Base-by-base conservation (phyloP, 1,140 invertebrate genomes). In the Drosophila paulistorum region DNA sequence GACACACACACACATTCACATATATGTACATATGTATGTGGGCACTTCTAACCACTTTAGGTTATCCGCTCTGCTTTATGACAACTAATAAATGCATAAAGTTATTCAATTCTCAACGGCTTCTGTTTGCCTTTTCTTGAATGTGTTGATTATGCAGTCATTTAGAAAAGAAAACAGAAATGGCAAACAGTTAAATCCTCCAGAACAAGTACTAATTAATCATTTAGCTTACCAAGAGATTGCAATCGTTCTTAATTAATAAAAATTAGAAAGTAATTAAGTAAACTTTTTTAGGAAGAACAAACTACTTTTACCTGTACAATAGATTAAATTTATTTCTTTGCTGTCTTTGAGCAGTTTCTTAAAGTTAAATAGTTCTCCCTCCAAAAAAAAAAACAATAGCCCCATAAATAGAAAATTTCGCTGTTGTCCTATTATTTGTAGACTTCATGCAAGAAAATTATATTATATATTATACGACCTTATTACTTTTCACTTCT, bases 71-170 rank as follows among this genome's bases (percentile, higher is more conserved):
- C 65, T 77, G 55, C 67, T 90, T 90, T 85, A 90, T 80, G 71
- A 77, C 86, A 76, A 74, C 76, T 82, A 86, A 91, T 91, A 91
- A 91, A 91, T 91, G 90, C 81, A 86, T 91, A 83, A 91, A 89
- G 66, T 82, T 81, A 51, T 89, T 81, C 79, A 82, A 74, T 80
- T 85, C 79, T 73, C 79, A 80, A 60, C 71, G 48, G 81, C 89
- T 91, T 77, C 90, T 74, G 89, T 86, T 77, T 48, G 45, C 65
- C 20, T 57, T 51, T 45, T 54, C 35, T 69, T 48, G 57, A 62
- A 76, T 64, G 68, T 76, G 65, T 66, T 64, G 65, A 54, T 26
- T 58, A n/a, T 17, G 13, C 30, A 57, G 42, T 67, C 54, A 71
- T 61, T n/a, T 13, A 41, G 6, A 7, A 30, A 30, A 30, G 6